Percentiles rank a stretch among this genome's conserved stretches.
Conservation (phyloP, 1,140 invertebrate species). For the Lepidurus packardi region DNA sequence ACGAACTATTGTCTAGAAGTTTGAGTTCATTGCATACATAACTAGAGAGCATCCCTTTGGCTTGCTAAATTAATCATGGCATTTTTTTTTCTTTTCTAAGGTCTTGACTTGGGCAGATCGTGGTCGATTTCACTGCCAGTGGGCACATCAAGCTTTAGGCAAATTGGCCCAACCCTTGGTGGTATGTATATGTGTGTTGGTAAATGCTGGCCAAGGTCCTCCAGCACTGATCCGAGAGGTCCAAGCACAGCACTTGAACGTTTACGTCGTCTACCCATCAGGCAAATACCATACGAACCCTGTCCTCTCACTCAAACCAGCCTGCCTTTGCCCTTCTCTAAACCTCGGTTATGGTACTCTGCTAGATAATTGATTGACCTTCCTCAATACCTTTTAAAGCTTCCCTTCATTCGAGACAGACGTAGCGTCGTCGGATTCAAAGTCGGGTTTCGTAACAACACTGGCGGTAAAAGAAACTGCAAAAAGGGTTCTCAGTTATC, state of each 20-base stretch:
- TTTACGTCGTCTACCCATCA: constrained; percentile 21
- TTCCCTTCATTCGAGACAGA: neutral
- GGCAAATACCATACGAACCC: constrained; percentile 17
- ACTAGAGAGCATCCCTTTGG: neutral
- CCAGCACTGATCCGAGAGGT: neutral
- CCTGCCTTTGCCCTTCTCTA: neutral
- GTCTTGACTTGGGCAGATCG: neutral
- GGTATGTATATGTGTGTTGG: neutral
- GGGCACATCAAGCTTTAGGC: constrained; percentile 2
- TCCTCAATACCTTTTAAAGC: constrained; percentile 1
- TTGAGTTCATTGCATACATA: neutral
- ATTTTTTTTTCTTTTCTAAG: neutral
- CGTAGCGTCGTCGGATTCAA: neutral
- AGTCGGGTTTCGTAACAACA: too few relatives aligned
- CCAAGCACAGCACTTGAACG: neutral
- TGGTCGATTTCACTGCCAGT: constrained; percentile 3
- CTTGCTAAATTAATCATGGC: neutral
- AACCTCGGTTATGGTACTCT: neutral
- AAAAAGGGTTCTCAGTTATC: too few relatives aligned
- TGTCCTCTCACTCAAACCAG: neutral
- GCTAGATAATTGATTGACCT: neutral
- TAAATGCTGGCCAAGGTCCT: constrained; percentile 16
- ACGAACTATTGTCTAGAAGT: neutral
- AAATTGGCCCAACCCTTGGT: constrained; percentile 16
- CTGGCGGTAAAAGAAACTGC: too few relatives aligned